A percentile compares a stretch with the other conserved stretches of the same genome.
Conservation (phyloP, 92 coral and sea anemone species). For the Parazoanthus atlanticus region DNA sequence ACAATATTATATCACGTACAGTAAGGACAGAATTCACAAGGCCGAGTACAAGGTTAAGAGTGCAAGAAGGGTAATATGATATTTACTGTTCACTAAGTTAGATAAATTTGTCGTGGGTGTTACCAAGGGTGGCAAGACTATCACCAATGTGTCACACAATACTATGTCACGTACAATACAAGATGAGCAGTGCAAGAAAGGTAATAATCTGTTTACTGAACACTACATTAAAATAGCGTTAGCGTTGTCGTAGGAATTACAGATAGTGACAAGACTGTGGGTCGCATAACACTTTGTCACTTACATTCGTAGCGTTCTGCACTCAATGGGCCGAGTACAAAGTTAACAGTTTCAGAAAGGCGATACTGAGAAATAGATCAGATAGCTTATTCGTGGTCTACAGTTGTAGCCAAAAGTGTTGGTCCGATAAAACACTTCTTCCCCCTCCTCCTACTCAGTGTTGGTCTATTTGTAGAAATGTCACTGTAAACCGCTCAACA, state of each 20-base stretch:
- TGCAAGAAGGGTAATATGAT: conserved; percentile 10
- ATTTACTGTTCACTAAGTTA: neutral
- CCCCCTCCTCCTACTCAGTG: too few relatives aligned
- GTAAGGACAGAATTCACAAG: conserved; percentile 30
- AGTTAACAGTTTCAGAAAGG: too few relatives aligned
- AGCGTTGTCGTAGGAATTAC: neutral
- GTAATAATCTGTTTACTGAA: neutral
- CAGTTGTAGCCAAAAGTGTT: too few relatives aligned
- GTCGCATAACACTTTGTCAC: too few relatives aligned
- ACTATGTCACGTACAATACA: conserved; percentile 24
- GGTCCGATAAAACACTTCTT: too few relatives aligned
- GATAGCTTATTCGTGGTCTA: too few relatives aligned
- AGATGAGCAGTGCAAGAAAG: conserved; percentile 20
- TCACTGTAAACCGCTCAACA: too few relatives aligned
- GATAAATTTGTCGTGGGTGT: neutral
- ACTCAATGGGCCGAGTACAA: too few relatives aligned
- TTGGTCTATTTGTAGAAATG: too few relatives aligned
- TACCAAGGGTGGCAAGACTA: conserved; percentile 12
- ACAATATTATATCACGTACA: conserved; percentile 26
- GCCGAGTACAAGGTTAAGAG: conserved; percentile 26
- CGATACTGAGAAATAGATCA: too few relatives aligned
- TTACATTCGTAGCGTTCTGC: too few relatives aligned
- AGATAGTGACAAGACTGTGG: neutral
- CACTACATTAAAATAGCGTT: neutral
- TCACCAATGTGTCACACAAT: conserved; percentile 20